Base-by-base conservation (phyloP, 2,797 vertebrate genomes). In the Etheostoma perlongum region DNA sequence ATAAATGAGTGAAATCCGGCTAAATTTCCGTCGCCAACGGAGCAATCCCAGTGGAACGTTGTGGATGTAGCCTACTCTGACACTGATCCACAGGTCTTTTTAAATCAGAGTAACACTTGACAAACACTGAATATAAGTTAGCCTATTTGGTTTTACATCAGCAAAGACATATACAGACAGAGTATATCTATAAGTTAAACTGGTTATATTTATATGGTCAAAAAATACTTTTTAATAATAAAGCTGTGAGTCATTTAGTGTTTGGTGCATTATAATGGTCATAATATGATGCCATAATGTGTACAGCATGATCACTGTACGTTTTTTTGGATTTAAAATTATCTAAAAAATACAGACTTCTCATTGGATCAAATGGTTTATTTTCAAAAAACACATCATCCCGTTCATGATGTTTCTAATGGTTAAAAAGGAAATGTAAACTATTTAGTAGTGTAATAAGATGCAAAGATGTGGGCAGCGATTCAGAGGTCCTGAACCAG, bases 401-500 rank as follows among this genome's bases (percentile, higher is more conserved):
- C 6, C n/a, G 25, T 63, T n/a, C 40, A 36, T 33, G 18, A 42
- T 27, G 8, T 63, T 54, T 58, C 40, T 53, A 6, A 16, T 40
- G 13, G 13, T 25, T 60, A 42, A 44, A 65, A 65, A 33, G 8
- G 6, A 14, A 61, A 27, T 67, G 23, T 57, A 51, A 78, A 48
- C 13, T 8, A 25, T 36, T 55, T 11, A 3, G 12, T 2, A 58
- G 33, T 2, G 1, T n/a, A 47, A 53, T 59, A n/a, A 55, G 51
- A 11, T 40, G 36, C 36, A 40, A 25, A 60, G 19, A 67, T 23
- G 27, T 13, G 5, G 14, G 49, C 23, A 72, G n/a, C 1, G 6
- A 64, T 75, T 77, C 59, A 63, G 21, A 57, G 48, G 46, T 57
- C 51, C 0, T 1, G 27, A 68, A 76, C 55, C 46, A 68, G 44